Conservation (phyloP, 2,797 vertebrate genomes). For the Tenualosa thibaudeaui region DNA sequence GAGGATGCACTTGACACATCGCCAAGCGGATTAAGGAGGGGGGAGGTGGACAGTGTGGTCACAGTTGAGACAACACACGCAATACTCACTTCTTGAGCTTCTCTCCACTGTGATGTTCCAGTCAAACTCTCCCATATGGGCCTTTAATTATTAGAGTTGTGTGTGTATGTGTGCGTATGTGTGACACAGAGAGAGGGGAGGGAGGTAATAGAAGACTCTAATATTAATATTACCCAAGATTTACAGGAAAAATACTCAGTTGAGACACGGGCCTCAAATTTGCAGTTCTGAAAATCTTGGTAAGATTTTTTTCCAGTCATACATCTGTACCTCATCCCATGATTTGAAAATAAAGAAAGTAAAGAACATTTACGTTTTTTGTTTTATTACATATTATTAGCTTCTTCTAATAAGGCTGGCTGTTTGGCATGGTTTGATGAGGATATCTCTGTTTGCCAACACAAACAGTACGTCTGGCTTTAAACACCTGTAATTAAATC, state of each 20-base stretch:
- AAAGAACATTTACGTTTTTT: background rate
- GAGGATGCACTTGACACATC: constrained; percentile 39
- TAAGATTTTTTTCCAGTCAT: background rate
- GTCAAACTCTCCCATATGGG: constrained; percentile 26
- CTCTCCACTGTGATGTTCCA: constrained; percentile 3
- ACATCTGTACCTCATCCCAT: background rate
- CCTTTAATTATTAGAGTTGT: constrained; percentile 27
- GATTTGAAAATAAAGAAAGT: background rate
- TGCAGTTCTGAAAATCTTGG: background rate
- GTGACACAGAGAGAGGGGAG: background rate
- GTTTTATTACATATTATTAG: background rate
- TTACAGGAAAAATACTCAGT: background rate
- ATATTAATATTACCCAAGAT: background rate
- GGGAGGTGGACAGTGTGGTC: background rate
- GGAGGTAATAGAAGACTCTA: background rate
- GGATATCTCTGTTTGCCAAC: background rate
- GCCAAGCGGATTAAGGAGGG: constrained; percentile 37
- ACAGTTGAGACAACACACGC: constrained; percentile 22
- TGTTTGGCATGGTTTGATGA: background rate
- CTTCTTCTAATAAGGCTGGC: background rate
- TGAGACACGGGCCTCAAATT: background rate
- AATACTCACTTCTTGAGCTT: constrained; percentile 34
- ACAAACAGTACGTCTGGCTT: background rate
- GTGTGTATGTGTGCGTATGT: no score
- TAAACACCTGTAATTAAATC: constrained; percentile 15